Conservation (phyloP, 2,113 vertebrate species). For the Cyphomyrus discorhynchus region DNA sequence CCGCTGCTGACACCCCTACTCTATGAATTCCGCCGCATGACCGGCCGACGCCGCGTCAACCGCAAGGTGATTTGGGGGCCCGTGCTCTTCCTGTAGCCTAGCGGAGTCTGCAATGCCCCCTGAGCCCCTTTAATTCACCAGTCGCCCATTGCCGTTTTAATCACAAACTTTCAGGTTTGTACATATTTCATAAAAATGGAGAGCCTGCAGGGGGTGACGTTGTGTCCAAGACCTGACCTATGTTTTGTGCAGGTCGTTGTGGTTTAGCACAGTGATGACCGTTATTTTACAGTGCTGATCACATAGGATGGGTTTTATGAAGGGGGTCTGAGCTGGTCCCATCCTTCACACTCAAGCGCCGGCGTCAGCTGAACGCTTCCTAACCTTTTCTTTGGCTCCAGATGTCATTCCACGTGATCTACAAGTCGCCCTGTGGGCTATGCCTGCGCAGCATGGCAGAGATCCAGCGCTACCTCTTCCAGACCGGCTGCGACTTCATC, state of each 20-base stretch:
- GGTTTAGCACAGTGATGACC: background rate
- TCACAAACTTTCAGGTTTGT: background rate
- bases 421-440: slow-evolving; percentile 89
- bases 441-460: slow-evolving; percentile 87
- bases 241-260: background rate
- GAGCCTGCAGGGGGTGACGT: background rate
- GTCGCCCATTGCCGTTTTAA: background rate
- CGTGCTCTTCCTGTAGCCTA: background rate
- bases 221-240: background rate
- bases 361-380: background rate
- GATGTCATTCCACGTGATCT: slow-evolving; percentile 95
- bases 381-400: slow-evolving; percentile 22
- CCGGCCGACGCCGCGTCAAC: slow-evolving; percentile 81
- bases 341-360: background rate
- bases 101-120: background rate
- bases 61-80: slow-evolving; percentile 65
- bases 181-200: background rate
- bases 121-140: background rate
- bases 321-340: background rate
- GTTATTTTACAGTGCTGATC: background rate
- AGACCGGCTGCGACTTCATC: slow-evolving; percentile 83
- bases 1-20: slow-evolving; percentile 85
- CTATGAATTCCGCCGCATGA: slow-evolving; percentile 93
- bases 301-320: background rate
- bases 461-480: slow-evolving; percentile 91